phyloP scores from a whole-genome alignment of 2,113 vertebrate species.

The Tetrax tetrax region DNA sequence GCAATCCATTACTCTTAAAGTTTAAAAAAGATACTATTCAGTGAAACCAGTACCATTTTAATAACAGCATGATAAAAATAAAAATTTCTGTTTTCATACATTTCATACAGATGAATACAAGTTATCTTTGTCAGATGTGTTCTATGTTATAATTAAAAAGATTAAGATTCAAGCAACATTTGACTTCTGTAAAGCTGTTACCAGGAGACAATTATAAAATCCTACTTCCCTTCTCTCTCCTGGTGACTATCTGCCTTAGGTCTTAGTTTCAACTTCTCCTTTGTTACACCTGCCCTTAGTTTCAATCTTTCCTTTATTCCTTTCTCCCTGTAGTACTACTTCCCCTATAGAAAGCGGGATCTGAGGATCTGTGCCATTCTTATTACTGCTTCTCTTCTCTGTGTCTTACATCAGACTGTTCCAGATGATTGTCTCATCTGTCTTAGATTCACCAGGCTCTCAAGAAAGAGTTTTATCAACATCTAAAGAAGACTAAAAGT shows the following conservation, averaged over 20 bases:
- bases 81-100: background rate
- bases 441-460: background rate
- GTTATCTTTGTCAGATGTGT: background rate
- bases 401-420: background rate
- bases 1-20: background rate
- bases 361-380: background rate
- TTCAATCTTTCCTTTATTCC: background rate
- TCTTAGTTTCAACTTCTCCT: background rate
- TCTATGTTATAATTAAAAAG: background rate
- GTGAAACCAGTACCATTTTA: background rate
- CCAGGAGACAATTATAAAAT: background rate
- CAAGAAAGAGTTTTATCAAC: background rate
- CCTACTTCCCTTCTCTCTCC: background rate
- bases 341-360: background rate
- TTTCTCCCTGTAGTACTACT: background rate
- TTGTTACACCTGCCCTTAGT: background rate
- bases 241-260: background rate
- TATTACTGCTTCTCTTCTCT: background rate
- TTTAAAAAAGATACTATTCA: background rate
- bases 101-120: background rate
- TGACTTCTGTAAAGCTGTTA: background rate
- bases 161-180: background rate
- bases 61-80: background rate
- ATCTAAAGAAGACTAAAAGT: background rate
- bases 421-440: background rate